Conservation (phyloP, 2,888 invertebrate genomes). For the Nephrocerus scutellatus region DNA sequence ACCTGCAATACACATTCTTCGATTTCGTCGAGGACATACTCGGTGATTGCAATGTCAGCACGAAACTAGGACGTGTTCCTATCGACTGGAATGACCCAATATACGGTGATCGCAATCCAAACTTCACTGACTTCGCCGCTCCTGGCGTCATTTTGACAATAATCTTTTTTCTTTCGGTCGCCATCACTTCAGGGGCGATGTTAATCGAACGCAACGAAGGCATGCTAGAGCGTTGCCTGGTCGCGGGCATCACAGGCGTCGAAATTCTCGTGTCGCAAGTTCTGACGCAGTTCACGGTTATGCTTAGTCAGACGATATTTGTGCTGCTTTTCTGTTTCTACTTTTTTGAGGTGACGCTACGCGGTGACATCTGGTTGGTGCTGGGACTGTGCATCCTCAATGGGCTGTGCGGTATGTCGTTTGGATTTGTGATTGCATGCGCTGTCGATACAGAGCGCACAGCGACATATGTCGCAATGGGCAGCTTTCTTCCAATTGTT, state of each 20-base stretch:
- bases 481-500: constrained; percentile 78
- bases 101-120: constrained; percentile 68
- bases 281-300: constrained; percentile 77
- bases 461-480: constrained; percentile 77
- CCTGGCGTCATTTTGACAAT: constrained; percentile 87
- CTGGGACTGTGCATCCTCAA: constrained; percentile 69
- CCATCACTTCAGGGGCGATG: constrained; percentile 85
- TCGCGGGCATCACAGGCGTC: constrained; percentile 69
- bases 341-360: constrained; percentile 68
- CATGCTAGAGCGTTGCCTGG: constrained; percentile 79
- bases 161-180: constrained; percentile 89
- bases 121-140: constrained; percentile 91
- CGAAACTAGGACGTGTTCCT: constrained; percentile 49
- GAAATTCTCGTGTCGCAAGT: constrained; percentile 86
- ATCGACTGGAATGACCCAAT: constrained; percentile 63
- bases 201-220: constrained; percentile 84
- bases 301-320: constrained; percentile 73
- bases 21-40: constrained; percentile 62
- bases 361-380: constrained; percentile 69
- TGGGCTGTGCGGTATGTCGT: constrained; percentile 90
- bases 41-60: constrained; percentile 57
- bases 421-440: constrained; percentile 77
- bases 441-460: constrained; percentile 74
- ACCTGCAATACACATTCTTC: constrained; percentile 66
- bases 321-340: constrained; percentile 73